These are phyloP conservation scores for Limnothrissa miodon DNA, from an alignment of 2,113 vertebrate genomes.

Conservation along the genomic window DNA sequence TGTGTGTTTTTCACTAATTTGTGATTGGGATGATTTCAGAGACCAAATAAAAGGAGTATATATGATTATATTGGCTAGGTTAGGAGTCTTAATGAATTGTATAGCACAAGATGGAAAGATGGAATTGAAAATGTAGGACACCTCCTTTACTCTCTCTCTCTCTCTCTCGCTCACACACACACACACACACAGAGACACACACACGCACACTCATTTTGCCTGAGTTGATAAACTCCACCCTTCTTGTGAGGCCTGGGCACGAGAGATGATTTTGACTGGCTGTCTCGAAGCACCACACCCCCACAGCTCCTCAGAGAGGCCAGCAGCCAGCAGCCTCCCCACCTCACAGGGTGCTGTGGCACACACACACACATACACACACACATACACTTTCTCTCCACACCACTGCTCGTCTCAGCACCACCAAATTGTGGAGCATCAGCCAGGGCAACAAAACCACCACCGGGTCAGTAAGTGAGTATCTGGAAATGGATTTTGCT, in stretches of 20 bases:
- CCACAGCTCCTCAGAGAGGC: slow-evolving; percentile 23
- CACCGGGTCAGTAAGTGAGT: not conserved
- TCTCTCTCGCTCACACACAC: not conserved
- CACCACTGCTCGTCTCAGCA: not conserved
- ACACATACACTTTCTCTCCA: not conserved
- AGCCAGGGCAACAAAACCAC: slow-evolving; percentile 22
- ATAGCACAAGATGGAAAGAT: too few relatives aligned
- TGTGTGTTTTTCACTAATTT: too few relatives aligned
- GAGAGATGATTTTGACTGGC: slow-evolving; percentile 55
- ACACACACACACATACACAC: not conserved
- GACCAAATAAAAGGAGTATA: too few relatives aligned
- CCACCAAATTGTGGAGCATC: not conserved
- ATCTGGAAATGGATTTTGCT: not conserved
- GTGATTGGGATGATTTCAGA: too few relatives aligned
- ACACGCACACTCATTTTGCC: slow-evolving; percentile 22
- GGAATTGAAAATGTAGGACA: too few relatives aligned
- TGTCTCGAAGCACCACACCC: slow-evolving; percentile 55
- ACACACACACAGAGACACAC: not conserved
- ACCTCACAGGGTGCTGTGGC: not conserved
- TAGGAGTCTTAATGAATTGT: too few relatives aligned
- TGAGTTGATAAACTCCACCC: slow-evolving; percentile 67
- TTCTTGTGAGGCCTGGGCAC: slow-evolving; percentile 65
- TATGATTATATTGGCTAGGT: too few relatives aligned
- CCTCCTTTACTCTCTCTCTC: not conserved
- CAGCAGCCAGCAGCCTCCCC: not conserved